Percentiles rank a stretch among this genome's conserved stretches.
These are phyloP conservation scores for Amphilophus citrinellus DNA, from an alignment of 2,113 vertebrate species.

Conservation along the genomic window DNA sequence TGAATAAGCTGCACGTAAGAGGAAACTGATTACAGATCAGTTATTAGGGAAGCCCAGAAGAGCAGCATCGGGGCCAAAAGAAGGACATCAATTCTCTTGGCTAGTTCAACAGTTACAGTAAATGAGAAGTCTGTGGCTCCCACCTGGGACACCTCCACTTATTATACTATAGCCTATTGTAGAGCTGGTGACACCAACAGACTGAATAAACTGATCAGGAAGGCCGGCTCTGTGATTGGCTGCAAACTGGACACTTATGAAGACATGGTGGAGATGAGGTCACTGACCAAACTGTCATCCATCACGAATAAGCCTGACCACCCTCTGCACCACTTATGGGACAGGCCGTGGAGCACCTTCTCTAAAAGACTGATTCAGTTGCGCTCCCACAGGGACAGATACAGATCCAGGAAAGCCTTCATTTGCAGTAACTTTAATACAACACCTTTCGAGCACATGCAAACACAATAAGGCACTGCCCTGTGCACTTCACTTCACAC, in stretches of 20 bases:
- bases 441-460: not conserved
- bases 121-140: not conserved
- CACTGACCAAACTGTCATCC: not conserved
- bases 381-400: not conserved
- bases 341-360: not conserved
- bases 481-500: not conserved
- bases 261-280: not conserved
- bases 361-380: not conserved
- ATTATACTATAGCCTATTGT: not conserved
- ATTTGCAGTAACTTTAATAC: not conserved
- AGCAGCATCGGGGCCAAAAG: conserved; percentile 22
- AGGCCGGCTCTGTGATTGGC: not conserved
- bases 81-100: conserved; percentile 11
- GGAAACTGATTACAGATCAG: not conserved
- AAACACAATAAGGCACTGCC: not conserved
- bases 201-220: not conserved
- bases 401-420: not conserved
- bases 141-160: not conserved
- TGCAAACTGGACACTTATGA: not conserved
- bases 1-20: not conserved
- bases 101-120: conserved; percentile 3
- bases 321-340: not conserved
- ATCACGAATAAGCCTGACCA: not conserved
- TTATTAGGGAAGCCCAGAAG: conserved; percentile 25
- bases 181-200: too few relatives aligned